phyloP scores from a whole-genome alignment of 2,888 invertebrate species.

The Melinaea marsaeus region DNA sequence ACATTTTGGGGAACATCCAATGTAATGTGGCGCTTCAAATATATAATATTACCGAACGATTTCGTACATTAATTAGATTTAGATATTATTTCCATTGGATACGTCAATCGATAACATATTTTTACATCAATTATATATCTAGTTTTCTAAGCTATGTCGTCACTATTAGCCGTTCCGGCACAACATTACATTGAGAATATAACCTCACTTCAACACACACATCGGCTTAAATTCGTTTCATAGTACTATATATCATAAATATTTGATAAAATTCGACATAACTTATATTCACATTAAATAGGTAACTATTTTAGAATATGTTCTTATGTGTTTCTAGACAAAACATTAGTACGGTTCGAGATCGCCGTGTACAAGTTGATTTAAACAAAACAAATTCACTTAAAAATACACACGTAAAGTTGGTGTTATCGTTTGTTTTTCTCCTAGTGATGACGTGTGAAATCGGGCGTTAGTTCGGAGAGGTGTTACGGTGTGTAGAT shows the following conservation, averaged over 20 bases:
- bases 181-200: conserved; percentile 12
- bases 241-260: conserved; percentile 54
- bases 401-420: conserved; percentile 7
- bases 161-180: conserved; percentile 13
- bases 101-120: conserved; percentile 24
- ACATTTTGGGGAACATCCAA: conserved; percentile 45
- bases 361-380: conserved; percentile 48
- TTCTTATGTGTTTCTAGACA: conserved; percentile 62
- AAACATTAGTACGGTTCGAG: conserved; percentile 69
- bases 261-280: conserved; percentile 75
- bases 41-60: conserved; percentile 17
- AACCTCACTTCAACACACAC: conserved; percentile 36
- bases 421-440: conserved; percentile 12
- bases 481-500: conserved; percentile 60
- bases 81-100: conserved; percentile 15
- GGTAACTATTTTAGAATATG: conserved; percentile 70
- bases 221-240: conserved; percentile 71
- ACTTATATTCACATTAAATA: conserved; percentile 70
- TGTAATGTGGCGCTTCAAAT: conserved; percentile 15
- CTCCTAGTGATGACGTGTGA: conserved; percentile 34
- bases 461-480: conserved; percentile 65
- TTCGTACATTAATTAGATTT: conserved; percentile 21
- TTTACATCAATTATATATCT: conserved; percentile 25
- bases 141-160: conserved; percentile 22
- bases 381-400: conserved; percentile 17